A percentile compares a stretch with the other conserved stretches of the same genome.
Evolutionary conservation across 2,797 vertebrate species (phyloP).

Genomic region (Schizopygopsis malacanthus): DNA sequence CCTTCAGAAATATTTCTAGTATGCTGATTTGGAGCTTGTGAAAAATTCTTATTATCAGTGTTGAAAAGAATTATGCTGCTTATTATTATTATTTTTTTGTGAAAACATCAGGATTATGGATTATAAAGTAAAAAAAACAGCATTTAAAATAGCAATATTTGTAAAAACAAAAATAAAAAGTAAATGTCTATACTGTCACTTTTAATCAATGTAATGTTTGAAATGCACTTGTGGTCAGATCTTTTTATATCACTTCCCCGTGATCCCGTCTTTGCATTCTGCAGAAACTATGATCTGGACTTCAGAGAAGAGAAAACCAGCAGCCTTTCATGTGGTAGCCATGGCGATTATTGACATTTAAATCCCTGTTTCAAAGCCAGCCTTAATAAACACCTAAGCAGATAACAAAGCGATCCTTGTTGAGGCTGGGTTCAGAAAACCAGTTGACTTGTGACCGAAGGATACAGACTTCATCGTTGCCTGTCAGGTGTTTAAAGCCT

Average conservation of each 20-base stretch:
- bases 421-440: background rate
- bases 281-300: conserved; percentile 14
- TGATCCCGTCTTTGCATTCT: background rate
- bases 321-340: conserved; percentile 41
- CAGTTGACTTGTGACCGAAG: conserved; percentile 23
- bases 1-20: no score
- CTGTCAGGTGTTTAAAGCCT: conserved; percentile 20
- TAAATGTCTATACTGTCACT: background rate
- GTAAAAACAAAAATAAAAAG: no score
- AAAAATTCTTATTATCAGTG: no score
- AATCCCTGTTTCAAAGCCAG: conserved; percentile 43
- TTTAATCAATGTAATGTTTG: background rate
- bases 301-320: conserved; percentile 22
- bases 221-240: background rate
- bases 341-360: conserved; percentile 52
- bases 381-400: conserved; percentile 46
- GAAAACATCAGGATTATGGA: background rate
- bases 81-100: no score
- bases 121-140: background rate
- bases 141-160: background rate
- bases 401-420: conserved; percentile 28
- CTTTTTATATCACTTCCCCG: background rate
- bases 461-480: conserved; percentile 11
- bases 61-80: no score
- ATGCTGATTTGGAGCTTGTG: no score